Evolutionary conservation across 2,113 vertebrate genomes (phyloP), one percentile per base, ranked within the genome.

Genomic region (Hymenochirus boettgeri): DNA sequence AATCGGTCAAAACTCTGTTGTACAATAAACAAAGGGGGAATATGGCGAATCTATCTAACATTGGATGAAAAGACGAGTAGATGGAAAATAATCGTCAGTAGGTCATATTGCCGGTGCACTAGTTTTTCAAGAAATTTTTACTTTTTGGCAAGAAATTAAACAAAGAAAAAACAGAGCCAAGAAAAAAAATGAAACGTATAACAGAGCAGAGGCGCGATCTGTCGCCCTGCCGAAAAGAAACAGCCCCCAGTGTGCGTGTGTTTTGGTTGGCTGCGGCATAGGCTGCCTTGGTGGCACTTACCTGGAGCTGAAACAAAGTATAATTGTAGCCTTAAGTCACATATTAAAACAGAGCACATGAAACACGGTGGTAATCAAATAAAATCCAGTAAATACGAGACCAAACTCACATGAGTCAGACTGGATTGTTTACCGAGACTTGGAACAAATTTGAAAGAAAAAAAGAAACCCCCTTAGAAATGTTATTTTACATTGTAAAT

Each of bases 241-340:
- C 23, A 47, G 26, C 45, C 17, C 7, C 5, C 2, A 57, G 56
- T 51, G n/a, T 0, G 0, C 1, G 17, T 42, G 39, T 42, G 1
- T 52, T 74, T 47, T 69, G 59, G 70, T 39, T 57, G 42, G 64
- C 76, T 79, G 73, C 55, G 22, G 60, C 31, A 39, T n/a, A 1
- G 4, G 70, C 72, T 54, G 71, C 70, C 75, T 72, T 79, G 65
- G 82, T 39, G 86, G 80, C 75, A 80, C 79, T 85, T 79, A 76
- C 81, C 88, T 93, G 92, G 92, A 96, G 91, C 92, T 90, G 82
- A 97, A 93, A 95, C 92, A 94, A 96, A 94, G 89, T 88, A 91
- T 88, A 83, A 82, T 71, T 84, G 87, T 81, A 80, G 86, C 82
- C 83, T 75, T 71, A 85, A 82, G 81, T 82, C 77, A 88, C 76